Base-by-base conservation (phyloP, 2,797 vertebrate genomes). In the Zalophus californianus region DNA sequence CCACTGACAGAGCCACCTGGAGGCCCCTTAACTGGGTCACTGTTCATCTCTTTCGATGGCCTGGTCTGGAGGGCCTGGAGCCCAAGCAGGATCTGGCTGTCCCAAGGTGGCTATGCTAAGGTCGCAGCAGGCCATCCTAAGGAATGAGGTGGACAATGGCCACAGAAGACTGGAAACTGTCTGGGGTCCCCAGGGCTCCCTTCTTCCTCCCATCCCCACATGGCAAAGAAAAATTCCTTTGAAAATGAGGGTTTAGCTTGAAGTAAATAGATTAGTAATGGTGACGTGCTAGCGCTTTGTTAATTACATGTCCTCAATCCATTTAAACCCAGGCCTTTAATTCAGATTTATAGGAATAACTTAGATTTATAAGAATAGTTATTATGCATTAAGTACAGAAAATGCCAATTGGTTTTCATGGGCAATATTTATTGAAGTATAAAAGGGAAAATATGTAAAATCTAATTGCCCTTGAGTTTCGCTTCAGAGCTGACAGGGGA, bases 291-390 rank as follows among this genome's bases (percentile, higher is more conserved):
- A 97, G 97, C 94, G 97, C 97, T 98, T 98, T 98, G 98, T 98
- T 98, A 98, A 98, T 98, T 98, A 98, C 48, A 60, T 90, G 97
- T 96, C 96, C 96, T 98, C 98, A 97, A 97, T 97, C 89, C 97
- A 96, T 96, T 98, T 97, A 98, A 98, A 98, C 96, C 96, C 87
- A 64, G 97, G 97, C 98, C 97, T 98, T 98, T 98, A 97, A 98
- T 98, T 98, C 98, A 98, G 98, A 98, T 98, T 98, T 98, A 98
- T 98, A 95, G 93, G 97, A 97, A 98, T 98, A 98, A 98, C 98
- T 98, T 98, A 98, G 98, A 98, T 98, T 98, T 98, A 98, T 98
- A 98, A 97, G 98, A 98, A 97, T 97, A 86, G 90, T 98, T 98
- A 98, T 98, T 98, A 98, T 96, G 98, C 96, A 91, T 98, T 98